Evolutionary conservation across 2,113 vertebrate genomes (phyloP), one percentile per base, ranked within the genome.

Genomic region (Bos javanicus): DNA sequence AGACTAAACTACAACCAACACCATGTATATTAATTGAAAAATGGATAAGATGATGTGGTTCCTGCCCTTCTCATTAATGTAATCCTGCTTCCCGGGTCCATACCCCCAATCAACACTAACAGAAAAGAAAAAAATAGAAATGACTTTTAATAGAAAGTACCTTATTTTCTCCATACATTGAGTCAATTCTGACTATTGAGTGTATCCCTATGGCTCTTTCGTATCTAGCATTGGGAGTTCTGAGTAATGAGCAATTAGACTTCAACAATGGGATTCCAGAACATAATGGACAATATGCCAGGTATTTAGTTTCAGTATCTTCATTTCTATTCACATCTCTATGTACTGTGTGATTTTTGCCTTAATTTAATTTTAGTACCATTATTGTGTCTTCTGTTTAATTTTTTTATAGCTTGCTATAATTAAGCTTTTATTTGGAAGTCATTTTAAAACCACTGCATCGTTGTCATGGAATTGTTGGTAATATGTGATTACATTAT

Each of bases 401-500:
- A 97, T 97, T 96, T 98, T 82, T 96, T 86, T 92, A 98, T 98
- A 97, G 96, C 98, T 98, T 98, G 97, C 96, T 98, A 97, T 98
- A 99, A 98, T 99, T 99, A 98, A 97, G 96, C 98, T 95, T 98
- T 98, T 98, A 98, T 98, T 98, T 98, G 96, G 98, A 98, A 98
- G 96, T 98, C 97, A 93, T 98, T 98, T 99, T 99, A 98, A 98
- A 98, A 97, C 92, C 93, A 98, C 90, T 97, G 81, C 97, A 96
- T 98, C 81, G 94, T 98, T 99, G 98, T 99, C 98, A 99, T 98
- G 96, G 98, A 99, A 98, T 99, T 98, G 97, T 98, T 99, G 98
- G 98, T 98, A 98, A 99, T 98, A 96, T 99, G 98, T 99, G 98
- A 99, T 98, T 98, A 98, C 97, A 98, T 99, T 99, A 98, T 98